phyloP scores from a whole-genome alignment of 2,113 vertebrate species.

The Illadopsis cleaveri region DNA sequence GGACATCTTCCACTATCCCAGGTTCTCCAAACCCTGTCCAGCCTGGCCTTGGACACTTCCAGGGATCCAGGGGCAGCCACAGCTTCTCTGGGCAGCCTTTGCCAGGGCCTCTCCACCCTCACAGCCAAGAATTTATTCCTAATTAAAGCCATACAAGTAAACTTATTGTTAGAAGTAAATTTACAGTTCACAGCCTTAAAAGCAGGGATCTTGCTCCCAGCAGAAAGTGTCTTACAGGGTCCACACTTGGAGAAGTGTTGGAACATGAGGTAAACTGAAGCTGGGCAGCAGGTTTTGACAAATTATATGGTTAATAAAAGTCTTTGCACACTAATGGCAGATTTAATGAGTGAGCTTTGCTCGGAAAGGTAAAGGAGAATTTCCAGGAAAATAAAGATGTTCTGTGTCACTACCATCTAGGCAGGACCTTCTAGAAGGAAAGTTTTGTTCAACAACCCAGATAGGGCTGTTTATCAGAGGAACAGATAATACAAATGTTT shows the following conservation, averaged over 20 bases:
- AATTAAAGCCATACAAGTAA: not conserved
- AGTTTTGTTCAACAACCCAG: not conserved
- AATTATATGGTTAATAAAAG: not conserved
- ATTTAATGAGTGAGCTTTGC: not conserved
- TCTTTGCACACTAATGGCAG: not conserved
- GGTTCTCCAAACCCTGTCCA: accelerated
- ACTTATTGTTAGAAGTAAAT: not conserved
- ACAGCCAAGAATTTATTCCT: accelerated
- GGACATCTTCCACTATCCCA: not conserved
- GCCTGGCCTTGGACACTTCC: accelerated
- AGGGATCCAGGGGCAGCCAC: not conserved
- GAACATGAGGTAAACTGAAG: not conserved
- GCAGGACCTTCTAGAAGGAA: not conserved
- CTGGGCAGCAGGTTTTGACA: not conserved
- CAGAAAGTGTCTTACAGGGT: not conserved
- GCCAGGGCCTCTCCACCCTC: accelerated
- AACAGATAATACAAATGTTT: not conserved
- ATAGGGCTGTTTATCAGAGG: not conserved
- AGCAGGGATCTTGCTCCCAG: not conserved
- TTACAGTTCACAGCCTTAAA: not conserved
- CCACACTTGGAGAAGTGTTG: not conserved
- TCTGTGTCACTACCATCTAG: not conserved
- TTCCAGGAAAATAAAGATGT: not conserved
- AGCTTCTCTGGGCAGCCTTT: not conserved
- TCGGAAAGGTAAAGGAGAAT: not conserved